These are phyloP conservation scores for Nematolebias whitei DNA, from an alignment of 2,113 vertebrate species.

Conservation along the genomic window DNA sequence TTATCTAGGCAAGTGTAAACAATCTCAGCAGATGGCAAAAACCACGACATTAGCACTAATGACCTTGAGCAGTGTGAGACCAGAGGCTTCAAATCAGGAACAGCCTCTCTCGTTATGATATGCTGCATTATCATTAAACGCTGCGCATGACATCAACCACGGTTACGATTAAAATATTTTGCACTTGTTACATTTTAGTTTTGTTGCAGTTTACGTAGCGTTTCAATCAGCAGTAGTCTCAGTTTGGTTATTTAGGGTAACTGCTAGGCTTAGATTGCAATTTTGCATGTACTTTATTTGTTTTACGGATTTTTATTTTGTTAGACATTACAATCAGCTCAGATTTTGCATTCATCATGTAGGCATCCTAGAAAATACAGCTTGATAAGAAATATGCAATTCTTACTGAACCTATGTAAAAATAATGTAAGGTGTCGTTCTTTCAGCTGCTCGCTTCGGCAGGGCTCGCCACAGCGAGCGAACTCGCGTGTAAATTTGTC, in stretches of 20 bases:
- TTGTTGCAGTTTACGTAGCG: slow-evolving; percentile 2
- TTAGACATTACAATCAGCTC: no score
- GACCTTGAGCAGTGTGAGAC: slow-evolving; percentile 79
- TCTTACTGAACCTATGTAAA: no score
- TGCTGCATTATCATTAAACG: slow-evolving; percentile 59
- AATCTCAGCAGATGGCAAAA: slow-evolving; percentile 89
- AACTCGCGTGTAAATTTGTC: no score
- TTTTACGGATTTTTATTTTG: not conserved
- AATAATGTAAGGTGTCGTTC: no score
- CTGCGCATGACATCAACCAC: slow-evolving; percentile 16
- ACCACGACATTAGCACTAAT: slow-evolving; percentile 81
- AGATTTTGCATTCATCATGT: no score
- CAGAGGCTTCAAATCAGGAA: slow-evolving; percentile 61
- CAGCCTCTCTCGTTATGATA: slow-evolving; percentile 64
- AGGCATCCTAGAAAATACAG: no score
- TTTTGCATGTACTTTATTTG: no score
- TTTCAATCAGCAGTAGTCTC: slow-evolving; percentile 1
- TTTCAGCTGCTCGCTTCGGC: no score
- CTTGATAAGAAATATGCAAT: no score
- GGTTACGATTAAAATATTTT: slow-evolving; percentile 17
- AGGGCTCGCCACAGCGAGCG: no score
- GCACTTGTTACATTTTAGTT: slow-evolving; percentile 7
- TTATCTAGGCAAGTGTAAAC: slow-evolving; percentile 91
- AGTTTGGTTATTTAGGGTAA: not conserved
- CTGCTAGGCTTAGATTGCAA: not conserved